Evolutionary conservation across 2,113 vertebrate species (phyloP).

Genomic region (Rhinogobius similis): DNA sequence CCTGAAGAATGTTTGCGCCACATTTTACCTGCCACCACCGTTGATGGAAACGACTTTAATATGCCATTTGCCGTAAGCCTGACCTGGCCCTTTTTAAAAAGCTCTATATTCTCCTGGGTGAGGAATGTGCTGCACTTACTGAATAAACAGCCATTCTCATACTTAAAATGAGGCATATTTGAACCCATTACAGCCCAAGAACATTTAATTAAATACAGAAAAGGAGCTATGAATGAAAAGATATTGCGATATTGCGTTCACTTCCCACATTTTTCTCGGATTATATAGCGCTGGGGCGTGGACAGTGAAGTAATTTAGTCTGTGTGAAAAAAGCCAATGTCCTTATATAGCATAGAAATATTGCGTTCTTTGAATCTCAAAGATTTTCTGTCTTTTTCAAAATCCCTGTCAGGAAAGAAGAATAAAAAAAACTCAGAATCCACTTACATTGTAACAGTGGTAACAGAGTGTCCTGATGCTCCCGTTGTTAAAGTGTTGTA

Average conservation of each 20-base stretch:
- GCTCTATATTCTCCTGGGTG: slow-evolving; percentile 31
- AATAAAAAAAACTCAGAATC: slow-evolving; percentile 19
- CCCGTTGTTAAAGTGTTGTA: slow-evolving; percentile 1
- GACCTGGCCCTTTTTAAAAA: slow-evolving; percentile 51
- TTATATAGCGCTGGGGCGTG: slow-evolving; percentile 47
- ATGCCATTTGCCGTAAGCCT: slow-evolving; percentile 24
- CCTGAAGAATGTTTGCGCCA: neutral
- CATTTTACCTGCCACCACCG: neutral
- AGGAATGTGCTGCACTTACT: slow-evolving; percentile 40
- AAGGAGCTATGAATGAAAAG: slow-evolving; percentile 33
- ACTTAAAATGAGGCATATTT: slow-evolving; percentile 24
- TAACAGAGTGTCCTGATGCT: slow-evolving; percentile 10
- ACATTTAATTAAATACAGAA: slow-evolving; percentile 53
- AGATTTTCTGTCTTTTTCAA: slow-evolving; percentile 71
- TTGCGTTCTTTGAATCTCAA: slow-evolving; percentile 67
- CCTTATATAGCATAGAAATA: slow-evolving; percentile 47
- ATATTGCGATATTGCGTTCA: slow-evolving; percentile 22
- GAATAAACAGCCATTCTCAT: slow-evolving; percentile 27
- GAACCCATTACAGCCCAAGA: slow-evolving; percentile 17
- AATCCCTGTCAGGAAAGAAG: slow-evolving; percentile 29
- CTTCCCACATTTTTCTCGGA: slow-evolving; percentile 44
- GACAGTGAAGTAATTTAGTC: slow-evolving; percentile 56
- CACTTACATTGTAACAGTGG: slow-evolving; percentile 8
- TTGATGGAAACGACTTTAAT: slow-evolving; percentile 34
- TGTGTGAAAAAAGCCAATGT: slow-evolving; percentile 56